Evolutionary conservation across 2,113 vertebrate genomes (phyloP), one percentile per base, ranked within the genome.

Genomic region (Pangasianodon hypophthalmus): DNA sequence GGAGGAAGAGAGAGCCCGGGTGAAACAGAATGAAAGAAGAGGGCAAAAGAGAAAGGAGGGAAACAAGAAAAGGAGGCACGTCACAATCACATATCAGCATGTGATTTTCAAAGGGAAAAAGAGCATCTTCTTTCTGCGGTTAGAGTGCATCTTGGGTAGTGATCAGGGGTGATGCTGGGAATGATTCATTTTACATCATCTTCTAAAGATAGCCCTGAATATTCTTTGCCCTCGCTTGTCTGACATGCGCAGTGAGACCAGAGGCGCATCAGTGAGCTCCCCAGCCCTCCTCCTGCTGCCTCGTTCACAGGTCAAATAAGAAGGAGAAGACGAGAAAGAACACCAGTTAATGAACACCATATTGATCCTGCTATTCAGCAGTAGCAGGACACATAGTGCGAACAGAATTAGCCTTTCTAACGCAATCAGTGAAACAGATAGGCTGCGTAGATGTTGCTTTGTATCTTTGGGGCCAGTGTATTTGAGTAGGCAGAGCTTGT

Each of bases 131-230:
- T 71, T 26, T 32, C 41, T 77, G 71, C 29, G 0, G 37, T 44
- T 26, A 48, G 14, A 80, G 44, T 26, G 64, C 37, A 44, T 85
- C 44, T 41, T 37, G 26, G 29, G 48, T 26, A 56, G 46, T 84
- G 67, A 88, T 87, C 77, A 13, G n/a, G 41, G 60, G 77, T 69
- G 89, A 88, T 81, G 86, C 86, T 88, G 77, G 90, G 67, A 67
- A 71, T 24, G 81, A 84, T 85, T 44, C 64, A 71, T 87, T 92
- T 92, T 56, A 93, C 93, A 94, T 94, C 94, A 91, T 92, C 89
- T 91, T 77, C 95, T 95, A 96, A 94, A 95, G 94, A 96, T 96
- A 96, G 95, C 93, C 26, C 89, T 86, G 95, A 81, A 91, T 64
- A 88, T 93, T 92, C 91, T 90, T 91, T 87, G 89, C 83, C 88